Evolutionary conservation across 2,888 invertebrate species (phyloP).

Genomic region (Hyalella azteca): DNA sequence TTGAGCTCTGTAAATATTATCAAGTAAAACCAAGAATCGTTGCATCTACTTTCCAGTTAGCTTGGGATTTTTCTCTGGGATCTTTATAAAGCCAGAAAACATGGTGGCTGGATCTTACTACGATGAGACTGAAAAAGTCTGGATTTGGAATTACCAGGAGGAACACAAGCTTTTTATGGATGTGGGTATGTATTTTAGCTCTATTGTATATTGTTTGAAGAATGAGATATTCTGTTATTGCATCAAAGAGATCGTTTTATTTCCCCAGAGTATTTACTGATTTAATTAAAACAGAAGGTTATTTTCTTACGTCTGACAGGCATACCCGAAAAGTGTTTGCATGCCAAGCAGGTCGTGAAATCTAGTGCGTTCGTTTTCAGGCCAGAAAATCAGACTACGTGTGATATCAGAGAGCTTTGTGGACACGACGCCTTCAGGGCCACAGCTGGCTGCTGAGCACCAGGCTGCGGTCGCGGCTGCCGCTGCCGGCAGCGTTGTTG

Average conservation of each 20-base stretch:
- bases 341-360: too few species aligned
- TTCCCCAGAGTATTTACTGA: background rate
- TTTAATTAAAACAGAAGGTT: background rate
- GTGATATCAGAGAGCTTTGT: slow-evolving; percentile 87
- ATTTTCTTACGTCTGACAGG: too few species aligned
- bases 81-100: slow-evolving; percentile 87
- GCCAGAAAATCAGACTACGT: slow-evolving; percentile 84
- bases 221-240: background rate
- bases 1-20: too few species aligned
- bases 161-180: slow-evolving; percentile 95
- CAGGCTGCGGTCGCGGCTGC: slow-evolving; percentile 42
- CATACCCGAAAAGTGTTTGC: too few species aligned
- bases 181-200: slow-evolving; percentile 67
- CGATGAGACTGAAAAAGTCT: slow-evolving; percentile 88
- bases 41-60: slow-evolving; percentile 80
- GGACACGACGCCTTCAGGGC: slow-evolving; percentile 80
- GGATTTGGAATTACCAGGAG: slow-evolving; percentile 95
- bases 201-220: slow-evolving; percentile 64
- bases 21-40: too few species aligned
- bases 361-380: slow-evolving; percentile 65
- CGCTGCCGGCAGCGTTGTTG: background rate
- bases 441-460: slow-evolving; percentile 54
- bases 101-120: slow-evolving; percentile 93
- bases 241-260: background rate
- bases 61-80: slow-evolving; percentile 95